Base-by-base conservation (phyloP, 2,888 invertebrate genomes). In the Acholoe squamosa region DNA sequence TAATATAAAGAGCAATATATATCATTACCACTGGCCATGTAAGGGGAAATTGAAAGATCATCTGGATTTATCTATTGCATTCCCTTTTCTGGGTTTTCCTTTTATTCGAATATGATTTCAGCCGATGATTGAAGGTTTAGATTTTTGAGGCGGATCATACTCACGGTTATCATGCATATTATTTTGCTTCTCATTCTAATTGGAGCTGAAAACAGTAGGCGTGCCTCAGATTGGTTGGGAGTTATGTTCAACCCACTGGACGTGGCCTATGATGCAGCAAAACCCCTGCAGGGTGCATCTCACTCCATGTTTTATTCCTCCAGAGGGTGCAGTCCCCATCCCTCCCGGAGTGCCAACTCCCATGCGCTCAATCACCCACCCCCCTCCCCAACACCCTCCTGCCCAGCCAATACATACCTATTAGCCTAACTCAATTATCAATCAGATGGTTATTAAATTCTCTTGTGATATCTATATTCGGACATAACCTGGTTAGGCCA, bases 371-470 rank as follows among this genome's bases (percentile, higher is more conserved):
- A 25, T n/a, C 31, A 28, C 14, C 71, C 71, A 0, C 71, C 25
- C 28, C 71, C 25, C 71, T 0, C 7, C 28, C 71, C 25, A 71
- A n/a, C 71, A 71, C 31, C 71, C 71, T 28, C 1, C 71, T 28
- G 33, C 33, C 61, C 33, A n/a, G 5, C 43, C 67, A 56, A 89
- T 89, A 89, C 89, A 89, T 89, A 88, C 88, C 88, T 88, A 89
- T 89, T 67, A 89, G 16, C 31, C 89, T 89, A 89, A 89, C 67
- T 12, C 34, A 67, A 67, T 89, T 89, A 89, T 61, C 89, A 89
- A 56, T 89, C 67, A 67, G 31, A 89, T 67, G 89, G 22, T 89
- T 61, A 89, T 89, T 89, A 67, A 67, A 89, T 89, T 43, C 89
- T 89, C 89, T 14, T 34, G 61, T 89, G 89, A 67, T 61, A 67